A percentile compares a stretch with the other conserved stretches of the same genome.
phyloP scores from a whole-genome alignment of 2,797 vertebrate genomes.

The Calcarius lapponicus region DNA sequence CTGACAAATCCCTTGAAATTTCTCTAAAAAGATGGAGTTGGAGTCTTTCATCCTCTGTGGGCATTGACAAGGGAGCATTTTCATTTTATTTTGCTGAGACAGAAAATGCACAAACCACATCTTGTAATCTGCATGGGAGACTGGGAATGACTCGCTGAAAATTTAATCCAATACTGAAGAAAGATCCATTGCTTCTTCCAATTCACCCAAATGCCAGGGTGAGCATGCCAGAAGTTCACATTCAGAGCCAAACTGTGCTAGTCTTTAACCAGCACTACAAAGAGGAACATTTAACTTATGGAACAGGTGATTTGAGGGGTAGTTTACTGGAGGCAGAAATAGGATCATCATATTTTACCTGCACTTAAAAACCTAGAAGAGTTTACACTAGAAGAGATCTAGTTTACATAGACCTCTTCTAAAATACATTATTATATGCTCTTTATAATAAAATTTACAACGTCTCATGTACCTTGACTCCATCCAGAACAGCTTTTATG shows the following conservation, averaged over 20 bases:
- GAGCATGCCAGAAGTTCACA: background rate
- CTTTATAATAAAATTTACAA: background rate
- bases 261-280: background rate
- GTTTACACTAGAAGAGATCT: background rate
- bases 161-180: background rate
- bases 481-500: constrained; percentile 97
- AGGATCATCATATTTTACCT: background rate
- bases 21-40: background rate
- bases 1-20: background rate
- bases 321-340: background rate
- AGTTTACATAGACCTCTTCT: background rate
- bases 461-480: constrained; percentile 88
- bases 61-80: background rate
- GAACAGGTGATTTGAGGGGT: background rate
- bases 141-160: background rate
- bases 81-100: background rate
- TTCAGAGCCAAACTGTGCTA: background rate
- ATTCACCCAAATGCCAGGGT: background rate
- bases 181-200: background rate
- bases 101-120: background rate
- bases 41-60: background rate
- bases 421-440: background rate
- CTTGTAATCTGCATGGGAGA: background rate
- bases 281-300: background rate
- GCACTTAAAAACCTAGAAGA: background rate